Evolutionary conservation across 1,140 invertebrate species (phyloP).

Genomic region (Drosophila miranda): DNA sequence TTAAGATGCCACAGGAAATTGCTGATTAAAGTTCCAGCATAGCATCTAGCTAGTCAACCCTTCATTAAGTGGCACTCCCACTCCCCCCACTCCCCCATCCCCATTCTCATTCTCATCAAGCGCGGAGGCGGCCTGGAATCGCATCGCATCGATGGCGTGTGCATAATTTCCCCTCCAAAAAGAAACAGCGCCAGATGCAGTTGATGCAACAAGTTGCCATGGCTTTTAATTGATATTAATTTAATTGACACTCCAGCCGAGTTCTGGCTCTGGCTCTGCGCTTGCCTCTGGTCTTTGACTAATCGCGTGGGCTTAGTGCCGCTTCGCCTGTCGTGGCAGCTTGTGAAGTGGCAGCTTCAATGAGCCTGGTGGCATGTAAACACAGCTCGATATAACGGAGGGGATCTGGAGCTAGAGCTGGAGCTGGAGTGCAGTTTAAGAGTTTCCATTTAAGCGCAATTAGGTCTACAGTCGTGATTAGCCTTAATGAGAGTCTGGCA

Average conservation of each 20-base stretch:
- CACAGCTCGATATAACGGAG: constrained; percentile 28
- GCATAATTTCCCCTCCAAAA: constrained; percentile 62
- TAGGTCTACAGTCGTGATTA: constrained; percentile 66
- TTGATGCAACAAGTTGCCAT: constrained; percentile 69
- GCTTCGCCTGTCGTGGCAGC: constrained; percentile 32
- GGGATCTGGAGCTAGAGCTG: background rate
- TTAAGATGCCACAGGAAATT: constrained; percentile 61
- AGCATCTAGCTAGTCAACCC: constrained; percentile 43
- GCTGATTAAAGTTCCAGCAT: constrained; percentile 61
- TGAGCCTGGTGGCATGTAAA: constrained; percentile 62
- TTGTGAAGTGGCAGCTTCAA: constrained; percentile 59
- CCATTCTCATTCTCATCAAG: background rate
- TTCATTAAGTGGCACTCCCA: constrained; percentile 59
- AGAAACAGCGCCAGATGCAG: constrained; percentile 10
- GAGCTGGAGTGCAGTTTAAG: constrained; percentile 59
- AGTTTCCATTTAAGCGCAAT: constrained; percentile 75
- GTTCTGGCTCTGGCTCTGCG: constrained; percentile 29
- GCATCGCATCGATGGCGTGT: constrained; percentile 66
- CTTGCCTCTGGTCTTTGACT: constrained; percentile 41
- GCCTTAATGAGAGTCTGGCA: constrained; percentile 62
- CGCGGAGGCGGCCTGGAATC: constrained; percentile 36
- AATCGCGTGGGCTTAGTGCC: constrained; percentile 62
- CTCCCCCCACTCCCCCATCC: constrained; percentile 12
- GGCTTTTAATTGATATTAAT: constrained; percentile 79
- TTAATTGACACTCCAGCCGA: constrained; percentile 73